Evolutionary conservation across 2,888 invertebrate genomes (phyloP).

Genomic region (Caradrina kadenii): DNA sequence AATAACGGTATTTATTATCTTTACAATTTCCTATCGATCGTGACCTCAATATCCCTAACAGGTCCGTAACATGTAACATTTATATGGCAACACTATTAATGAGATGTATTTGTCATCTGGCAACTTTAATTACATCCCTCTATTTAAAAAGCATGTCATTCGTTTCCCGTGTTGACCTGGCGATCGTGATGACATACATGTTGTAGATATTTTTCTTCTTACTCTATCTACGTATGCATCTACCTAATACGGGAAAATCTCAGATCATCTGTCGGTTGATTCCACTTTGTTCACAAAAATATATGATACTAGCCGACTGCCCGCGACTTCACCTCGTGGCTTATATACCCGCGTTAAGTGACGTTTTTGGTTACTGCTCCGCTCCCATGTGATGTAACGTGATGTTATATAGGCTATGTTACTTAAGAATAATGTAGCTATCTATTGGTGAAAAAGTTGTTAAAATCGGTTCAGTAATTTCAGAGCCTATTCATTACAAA

Average conservation of each 20-base stretch:
- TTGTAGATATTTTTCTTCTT: not conserved
- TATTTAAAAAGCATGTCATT: constrained; percentile 14
- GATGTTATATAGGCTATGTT: too few species aligned
- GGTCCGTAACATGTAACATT: not conserved
- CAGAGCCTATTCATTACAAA: too few species aligned
- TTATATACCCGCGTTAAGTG: too few species aligned
- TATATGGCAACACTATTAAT: constrained; percentile 27
- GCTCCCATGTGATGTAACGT: too few species aligned
- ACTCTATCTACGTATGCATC: not conserved
- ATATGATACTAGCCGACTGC: too few species aligned
- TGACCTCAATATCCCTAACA: constrained; percentile 5
- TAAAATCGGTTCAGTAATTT: too few species aligned
- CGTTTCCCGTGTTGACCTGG: not conserved
- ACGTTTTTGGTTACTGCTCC: too few species aligned
- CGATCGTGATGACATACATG: not conserved
- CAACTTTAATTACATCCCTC: constrained; percentile 34
- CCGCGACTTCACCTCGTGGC: too few species aligned
- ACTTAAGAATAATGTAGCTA: too few species aligned
- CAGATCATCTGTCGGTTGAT: not conserved
- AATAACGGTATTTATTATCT: not conserved
- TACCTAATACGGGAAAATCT: not conserved
- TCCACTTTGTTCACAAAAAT: too few species aligned
- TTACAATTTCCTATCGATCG: not conserved
- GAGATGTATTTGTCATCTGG: constrained; percentile 11
- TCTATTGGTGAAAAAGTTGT: too few species aligned